Percentiles rank a stretch among this genome's conserved stretches.
These are phyloP conservation scores for Ispidina lecontei DNA, from an alignment of 2,797 vertebrate genomes.

Conservation along the genomic window DNA sequence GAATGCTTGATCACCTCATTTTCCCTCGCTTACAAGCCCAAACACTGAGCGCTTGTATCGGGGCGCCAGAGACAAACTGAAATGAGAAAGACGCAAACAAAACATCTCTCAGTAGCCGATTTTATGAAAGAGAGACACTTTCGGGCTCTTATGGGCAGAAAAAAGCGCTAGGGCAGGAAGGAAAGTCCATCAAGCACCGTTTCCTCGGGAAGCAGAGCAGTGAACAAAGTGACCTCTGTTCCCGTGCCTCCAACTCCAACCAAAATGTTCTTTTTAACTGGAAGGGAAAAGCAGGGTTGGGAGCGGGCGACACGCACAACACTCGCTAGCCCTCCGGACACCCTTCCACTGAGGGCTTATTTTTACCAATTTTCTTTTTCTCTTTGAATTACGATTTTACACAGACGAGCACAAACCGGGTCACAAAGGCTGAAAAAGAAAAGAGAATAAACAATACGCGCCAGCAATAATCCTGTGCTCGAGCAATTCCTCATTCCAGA, in stretches of 20 bases:
- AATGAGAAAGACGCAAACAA: not conserved
- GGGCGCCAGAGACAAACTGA: not conserved
- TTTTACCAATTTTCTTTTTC: slow-evolving; percentile 24
- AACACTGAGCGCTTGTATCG: not conserved
- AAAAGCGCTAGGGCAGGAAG: not conserved
- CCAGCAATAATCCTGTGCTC: not conserved
- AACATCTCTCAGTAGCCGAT: not conserved
- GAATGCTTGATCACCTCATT: not conserved
- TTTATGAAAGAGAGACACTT: slow-evolving; percentile 4
- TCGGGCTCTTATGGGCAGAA: not conserved
- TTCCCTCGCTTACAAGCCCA: not conserved
- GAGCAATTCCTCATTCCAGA: slow-evolving; percentile 5
- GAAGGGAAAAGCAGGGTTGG: slow-evolving; percentile 34
- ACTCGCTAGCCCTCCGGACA: not conserved
- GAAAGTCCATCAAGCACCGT: not conserved
- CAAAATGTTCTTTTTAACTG: slow-evolving; percentile 56
- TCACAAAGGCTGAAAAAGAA: not conserved
- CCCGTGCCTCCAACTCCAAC: not conserved
- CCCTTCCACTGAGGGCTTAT: not conserved
- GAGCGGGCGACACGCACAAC: not conserved
- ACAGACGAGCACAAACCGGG: not conserved
- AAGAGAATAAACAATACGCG: not conserved
- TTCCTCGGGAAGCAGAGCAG: slow-evolving; percentile 10
- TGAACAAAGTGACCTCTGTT: slow-evolving; percentile 57
- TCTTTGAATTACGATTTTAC: slow-evolving; percentile 2